Conservation (phyloP, 2,888 invertebrate genomes). For the Anodontia alba region DNA sequence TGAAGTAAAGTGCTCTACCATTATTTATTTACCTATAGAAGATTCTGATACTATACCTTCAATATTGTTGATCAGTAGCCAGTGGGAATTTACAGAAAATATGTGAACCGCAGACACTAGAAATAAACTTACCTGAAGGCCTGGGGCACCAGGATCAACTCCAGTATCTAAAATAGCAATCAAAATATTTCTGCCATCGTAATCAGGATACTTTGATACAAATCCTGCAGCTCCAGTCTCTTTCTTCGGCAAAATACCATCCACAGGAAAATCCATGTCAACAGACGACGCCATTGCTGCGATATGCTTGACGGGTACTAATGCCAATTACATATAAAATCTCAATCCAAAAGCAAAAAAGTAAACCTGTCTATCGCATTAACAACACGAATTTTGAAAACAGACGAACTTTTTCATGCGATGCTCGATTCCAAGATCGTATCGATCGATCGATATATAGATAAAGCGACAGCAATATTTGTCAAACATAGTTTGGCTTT, state of each 20-base stretch:
- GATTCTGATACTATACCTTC: no score
- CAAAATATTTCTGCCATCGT: constrained; percentile 95
- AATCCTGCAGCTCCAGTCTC: constrained; percentile 96
- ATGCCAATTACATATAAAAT: neutral
- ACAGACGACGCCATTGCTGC: constrained; percentile 77
- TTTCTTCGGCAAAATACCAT: constrained; percentile 90
- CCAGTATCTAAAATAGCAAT: constrained; percentile 99
- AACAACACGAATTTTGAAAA: neutral
- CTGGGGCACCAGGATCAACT: constrained; percentile 97
- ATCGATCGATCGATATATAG: no score
- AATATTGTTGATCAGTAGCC: no score
- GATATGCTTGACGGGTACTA: neutral
- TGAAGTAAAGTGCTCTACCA: no score
- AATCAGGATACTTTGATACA: constrained; percentile 93
- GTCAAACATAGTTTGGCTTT: no score
- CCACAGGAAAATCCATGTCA: constrained; percentile 81
- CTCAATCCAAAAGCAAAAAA: neutral
- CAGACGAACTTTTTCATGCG: constrained; percentile 4
- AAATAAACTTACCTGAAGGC: constrained; percentile 91
- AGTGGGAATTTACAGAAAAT: no score
- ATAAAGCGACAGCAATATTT: no score
- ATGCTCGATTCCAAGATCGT: no score
- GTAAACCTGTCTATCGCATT: neutral
- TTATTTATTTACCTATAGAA: no score
- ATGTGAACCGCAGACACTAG: no score